phyloP scores from a whole-genome alignment of 2,113 vertebrate genomes.

The Microcebus ravelobensis region DNA sequence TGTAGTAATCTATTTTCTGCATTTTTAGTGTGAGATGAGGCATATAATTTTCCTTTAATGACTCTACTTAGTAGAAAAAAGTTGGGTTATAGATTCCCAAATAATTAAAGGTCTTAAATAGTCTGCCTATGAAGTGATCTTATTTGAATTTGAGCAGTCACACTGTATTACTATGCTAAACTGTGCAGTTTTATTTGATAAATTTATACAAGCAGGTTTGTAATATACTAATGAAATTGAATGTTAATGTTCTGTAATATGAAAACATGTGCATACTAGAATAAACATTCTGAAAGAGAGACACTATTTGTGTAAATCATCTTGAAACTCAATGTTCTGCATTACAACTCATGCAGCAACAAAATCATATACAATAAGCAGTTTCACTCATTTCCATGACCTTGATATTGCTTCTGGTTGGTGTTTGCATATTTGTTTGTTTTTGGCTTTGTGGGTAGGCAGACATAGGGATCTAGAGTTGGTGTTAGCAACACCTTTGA shows the following conservation, averaged over 20 bases:
- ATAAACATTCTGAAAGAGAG: constrained; percentile 15
- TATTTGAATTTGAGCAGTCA: constrained; percentile 31
- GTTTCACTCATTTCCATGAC: not conserved
- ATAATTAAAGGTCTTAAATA: constrained; percentile 41
- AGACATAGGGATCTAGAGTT: not conserved
- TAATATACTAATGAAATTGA: constrained; percentile 35
- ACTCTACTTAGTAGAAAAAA: not conserved
- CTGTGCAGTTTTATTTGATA: not conserved
- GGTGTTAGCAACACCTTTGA: not conserved
- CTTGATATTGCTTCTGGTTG: not conserved
- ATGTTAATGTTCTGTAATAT: constrained; percentile 1
- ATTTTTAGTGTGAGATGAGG: constrained; percentile 27
- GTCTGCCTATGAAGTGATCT: not conserved
- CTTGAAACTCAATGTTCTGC: not conserved
- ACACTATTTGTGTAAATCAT: not conserved
- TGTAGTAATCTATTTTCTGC: constrained; percentile 4
- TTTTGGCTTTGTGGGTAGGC: not conserved
- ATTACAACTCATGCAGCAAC: not conserved
- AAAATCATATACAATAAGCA: not conserved
- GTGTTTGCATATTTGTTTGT: not conserved
- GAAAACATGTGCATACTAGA: not conserved
- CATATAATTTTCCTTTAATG: constrained; percentile 12
- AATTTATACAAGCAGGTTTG: not conserved
- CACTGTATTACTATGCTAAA: constrained; percentile 2
- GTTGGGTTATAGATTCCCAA: not conserved